Percentiles rank a stretch among this genome's conserved stretches.
Evolutionary conservation across 2,888 invertebrate genomes (phyloP).

Genomic region (Pheosia gnoma): DNA sequence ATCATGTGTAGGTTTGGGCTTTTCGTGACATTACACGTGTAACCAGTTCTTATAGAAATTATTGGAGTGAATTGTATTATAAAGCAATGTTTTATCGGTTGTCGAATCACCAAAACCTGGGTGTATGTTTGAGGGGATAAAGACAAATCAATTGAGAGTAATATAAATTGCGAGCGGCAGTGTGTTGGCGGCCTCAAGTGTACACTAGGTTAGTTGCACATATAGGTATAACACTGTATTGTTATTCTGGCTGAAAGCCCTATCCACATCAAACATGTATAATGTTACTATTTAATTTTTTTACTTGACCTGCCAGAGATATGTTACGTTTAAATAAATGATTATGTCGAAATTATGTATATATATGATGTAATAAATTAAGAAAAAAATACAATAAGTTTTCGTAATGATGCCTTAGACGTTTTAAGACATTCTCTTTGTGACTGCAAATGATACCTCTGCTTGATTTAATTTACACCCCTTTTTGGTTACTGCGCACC

Average conservation of each 20-base stretch:
- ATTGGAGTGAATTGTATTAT: conserved; percentile 45
- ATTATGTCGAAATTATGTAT: conserved; percentile 82
- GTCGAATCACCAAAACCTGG: conserved; percentile 74
- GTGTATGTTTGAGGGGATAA: conserved; percentile 49
- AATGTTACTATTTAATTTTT: conserved; percentile 51
- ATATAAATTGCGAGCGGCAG: conserved; percentile 23
- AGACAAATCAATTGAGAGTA: conserved; percentile 29
- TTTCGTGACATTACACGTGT: conserved; percentile 42
- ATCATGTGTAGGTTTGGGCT: conserved; percentile 55
- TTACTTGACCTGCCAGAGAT: conserved; percentile 71
- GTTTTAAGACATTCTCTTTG: conserved; percentile 68
- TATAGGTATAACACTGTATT: conserved; percentile 57
- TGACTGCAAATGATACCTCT: conserved; percentile 52
- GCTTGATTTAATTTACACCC: conserved; percentile 60
- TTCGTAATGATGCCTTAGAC: conserved; percentile 80
- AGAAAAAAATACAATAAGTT: conserved; percentile 80
- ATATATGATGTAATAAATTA: conserved; percentile 82
- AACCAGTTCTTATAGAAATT: conserved; percentile 48
- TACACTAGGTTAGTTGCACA: conserved; percentile 53
- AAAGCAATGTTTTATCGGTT: conserved; percentile 57
- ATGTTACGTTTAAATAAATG: conserved; percentile 76
- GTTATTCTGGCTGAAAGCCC: conserved; percentile 61
- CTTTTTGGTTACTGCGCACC: conserved; percentile 38
- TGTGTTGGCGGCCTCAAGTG: conserved; percentile 40
- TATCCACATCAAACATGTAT: conserved; percentile 20